phyloP scores from a whole-genome alignment of 2,113 vertebrate genomes.

The Ariopsis seemanni region DNA sequence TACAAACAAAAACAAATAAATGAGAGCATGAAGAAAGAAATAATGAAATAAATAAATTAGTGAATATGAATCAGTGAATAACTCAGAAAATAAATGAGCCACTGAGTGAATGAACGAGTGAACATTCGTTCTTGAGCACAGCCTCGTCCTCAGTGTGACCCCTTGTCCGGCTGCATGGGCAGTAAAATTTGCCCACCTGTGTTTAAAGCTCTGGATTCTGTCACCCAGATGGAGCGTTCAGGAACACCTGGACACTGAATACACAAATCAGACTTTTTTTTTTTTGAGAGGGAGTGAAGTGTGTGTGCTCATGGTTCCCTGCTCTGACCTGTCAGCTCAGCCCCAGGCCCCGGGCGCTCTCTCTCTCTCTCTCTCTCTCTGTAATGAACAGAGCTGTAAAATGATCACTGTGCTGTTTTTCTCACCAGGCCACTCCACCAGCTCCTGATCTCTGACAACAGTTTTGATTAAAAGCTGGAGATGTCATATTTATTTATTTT shows the following conservation, averaged over 20 bases:
- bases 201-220: constrained; percentile 44
- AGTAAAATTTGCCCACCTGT: constrained; percentile 51
- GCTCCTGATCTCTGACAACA: constrained; percentile 58
- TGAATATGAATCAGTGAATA: not conserved
- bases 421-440: constrained; percentile 66
- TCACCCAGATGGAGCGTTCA: constrained; percentile 54
- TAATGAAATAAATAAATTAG: not conserved
- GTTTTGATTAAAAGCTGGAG: not conserved
- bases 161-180: not conserved
- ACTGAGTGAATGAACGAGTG: not conserved
- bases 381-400: constrained; percentile 68
- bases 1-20: not conserved
- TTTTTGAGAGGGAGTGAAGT: constrained; percentile 49
- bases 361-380: not conserved
- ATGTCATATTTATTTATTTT: not conserved
- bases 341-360: constrained; percentile 28
- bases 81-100: not conserved
- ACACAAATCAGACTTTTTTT: constrained; percentile 59
- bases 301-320: constrained; percentile 41
- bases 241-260: constrained; percentile 68
- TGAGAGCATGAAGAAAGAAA: not conserved
- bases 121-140: not conserved
- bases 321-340: constrained; percentile 40
- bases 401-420: constrained; percentile 65
- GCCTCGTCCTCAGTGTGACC: not conserved